Evolutionary conservation across 2,888 invertebrate species (phyloP).

Genomic region (Leuctra nigra): DNA sequence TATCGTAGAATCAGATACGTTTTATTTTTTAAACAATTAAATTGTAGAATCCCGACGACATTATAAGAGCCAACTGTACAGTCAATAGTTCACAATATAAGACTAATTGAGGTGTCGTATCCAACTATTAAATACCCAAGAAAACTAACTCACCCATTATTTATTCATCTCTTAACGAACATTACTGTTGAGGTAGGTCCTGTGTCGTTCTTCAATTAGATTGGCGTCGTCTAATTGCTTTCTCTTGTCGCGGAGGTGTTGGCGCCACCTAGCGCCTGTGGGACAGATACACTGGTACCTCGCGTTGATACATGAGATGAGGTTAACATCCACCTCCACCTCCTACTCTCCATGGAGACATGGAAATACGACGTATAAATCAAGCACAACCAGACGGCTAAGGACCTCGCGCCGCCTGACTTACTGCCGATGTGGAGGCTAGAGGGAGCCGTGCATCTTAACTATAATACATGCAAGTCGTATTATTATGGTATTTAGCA

Average conservation of each 20-base stretch:
- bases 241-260: not conserved
- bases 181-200: slow-evolving; percentile 6
- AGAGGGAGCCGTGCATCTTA: slow-evolving; percentile 24
- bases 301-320: slow-evolving; percentile 21
- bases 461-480: slow-evolving; percentile 23
- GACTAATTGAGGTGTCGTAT: too few relatives aligned
- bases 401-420: slow-evolving; percentile 13
- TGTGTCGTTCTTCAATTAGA: too few relatives aligned
- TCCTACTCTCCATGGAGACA: slow-evolving; percentile 21
- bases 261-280: not conserved
- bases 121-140: too few relatives aligned
- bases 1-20: too few relatives aligned
- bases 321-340: slow-evolving; percentile 1
- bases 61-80: too few relatives aligned
- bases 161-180: too few relatives aligned
- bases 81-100: too few relatives aligned
- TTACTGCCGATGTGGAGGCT: slow-evolving; percentile 2
- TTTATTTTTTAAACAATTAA: too few relatives aligned
- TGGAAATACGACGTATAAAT: slow-evolving; percentile 26
- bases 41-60: too few relatives aligned
- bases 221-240: not conserved
- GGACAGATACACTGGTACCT: slow-evolving; percentile 21
- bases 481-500: slow-evolving; percentile 21
- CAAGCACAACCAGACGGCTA: slow-evolving; percentile 18
- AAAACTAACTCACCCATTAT: too few relatives aligned